Base-by-base conservation (phyloP, 2,113 vertebrate species). In the Eidolon helvum region DNA sequence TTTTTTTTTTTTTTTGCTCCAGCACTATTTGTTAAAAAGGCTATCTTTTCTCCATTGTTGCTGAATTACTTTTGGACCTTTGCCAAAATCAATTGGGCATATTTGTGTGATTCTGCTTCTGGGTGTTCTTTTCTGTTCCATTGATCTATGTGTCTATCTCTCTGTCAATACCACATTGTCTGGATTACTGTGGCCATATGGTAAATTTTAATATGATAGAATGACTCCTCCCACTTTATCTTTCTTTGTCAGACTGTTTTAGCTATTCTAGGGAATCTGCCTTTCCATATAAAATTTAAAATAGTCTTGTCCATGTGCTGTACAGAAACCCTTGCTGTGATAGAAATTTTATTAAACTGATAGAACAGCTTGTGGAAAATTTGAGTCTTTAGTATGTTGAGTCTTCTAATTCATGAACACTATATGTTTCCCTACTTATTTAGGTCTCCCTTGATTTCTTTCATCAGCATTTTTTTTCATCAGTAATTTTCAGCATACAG, bases 251-350 rank as follows among this genome's bases (percentile, higher is more conserved):
- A 83, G 57, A 15, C 86, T 66, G 45, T 57, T 78, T 61, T 78
- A 71, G 35, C 12, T 83, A 33, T 89, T 65, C 48, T 30, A 53
- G 77, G 30, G n/a, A 40, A n/a, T 91, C 4, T 63, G 4, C 35
- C 35, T 95, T 82, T 16, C 53, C 45, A 61, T 48, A 89, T 71
- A 63, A 18, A 91, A 86, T 90, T 94, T 86, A 82, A 53, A 86
- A 85, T 35, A 93, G 57, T 22, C 57, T 84, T 59, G 22, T 61
- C 65, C 84, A 6, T 57, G 21, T 92, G 35, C 50, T 16, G 15
- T 50, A 79, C 16, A 75, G 35, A 96, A 95, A 87, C 2, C 1
- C 5, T 87, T 74, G 19, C 40, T 91, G 40, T 19, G 71, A 50
- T 75, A 89, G 43, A 38, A 80, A 50, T 43, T 65, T 0, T 43